Base-by-base conservation (phyloP, 1,140 invertebrate species). In the Drosophila sulfurigaster region DNA sequence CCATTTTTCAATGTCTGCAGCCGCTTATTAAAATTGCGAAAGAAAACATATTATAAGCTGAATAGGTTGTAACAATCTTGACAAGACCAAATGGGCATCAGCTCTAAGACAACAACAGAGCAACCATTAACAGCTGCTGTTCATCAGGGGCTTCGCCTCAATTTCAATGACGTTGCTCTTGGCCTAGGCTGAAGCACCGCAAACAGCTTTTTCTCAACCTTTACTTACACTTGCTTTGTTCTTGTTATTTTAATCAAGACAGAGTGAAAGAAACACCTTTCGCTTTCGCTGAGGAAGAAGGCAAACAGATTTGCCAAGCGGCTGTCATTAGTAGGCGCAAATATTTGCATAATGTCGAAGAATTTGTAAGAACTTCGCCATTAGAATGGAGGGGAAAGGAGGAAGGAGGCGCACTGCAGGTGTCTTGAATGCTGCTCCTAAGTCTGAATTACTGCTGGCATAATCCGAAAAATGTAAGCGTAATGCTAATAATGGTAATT, bases 301-400 rank as follows among this genome's bases (percentile, higher is more conserved):
- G 66, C 46, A 48, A 85, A 49, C 82, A 86, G 78, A 81, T 86
- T 86, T 86, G 82, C 67, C 35, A 63, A 54, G 64, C 68, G 79
- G 70, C n/a, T 60, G 67, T 83, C 81, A 88, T 89, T 89, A 89
- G 85, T 78, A 75, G 82, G 76, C 67, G 85, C 85, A 88, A 88
- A 88, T 88, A 88, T 88, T 88, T 89, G 85, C 83, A 88, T 88
- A 88, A 88, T 78, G 83, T 70, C 77, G 54, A 56, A 43, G 51
- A 64, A 75, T 78, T 81, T 59, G 52, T 60, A 56, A 43, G 51
- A 64, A 75, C 3, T 78, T 81, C 51, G 52, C 77, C 83, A 88
- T 87, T 80, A 88, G 48, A 59, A 25, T 25, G 20, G 20, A 25
- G 20, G 20, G 0, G 3, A 25, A 25, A 25, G 0, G 20, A 25